These are phyloP conservation scores for Heliconius eleuchia DNA, from an alignment of 1,140 invertebrate genomes.

Conservation along the genomic window DNA sequence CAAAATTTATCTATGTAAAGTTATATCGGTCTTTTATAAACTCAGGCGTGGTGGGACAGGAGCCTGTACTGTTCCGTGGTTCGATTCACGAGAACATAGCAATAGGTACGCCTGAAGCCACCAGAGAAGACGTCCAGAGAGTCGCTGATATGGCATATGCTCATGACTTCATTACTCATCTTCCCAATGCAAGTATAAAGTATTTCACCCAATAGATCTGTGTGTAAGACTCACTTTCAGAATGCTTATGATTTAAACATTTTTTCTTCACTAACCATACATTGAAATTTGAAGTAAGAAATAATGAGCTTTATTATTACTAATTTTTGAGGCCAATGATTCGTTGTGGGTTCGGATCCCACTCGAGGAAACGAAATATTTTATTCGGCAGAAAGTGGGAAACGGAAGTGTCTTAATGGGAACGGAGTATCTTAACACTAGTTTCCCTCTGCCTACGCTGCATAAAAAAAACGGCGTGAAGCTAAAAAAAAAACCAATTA, in stretches of 20 bases:
- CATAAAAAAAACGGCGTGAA: too few relatives aligned
- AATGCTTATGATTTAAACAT: background rate
- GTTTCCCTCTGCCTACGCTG: too few relatives aligned
- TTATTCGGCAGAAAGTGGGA: too few relatives aligned
- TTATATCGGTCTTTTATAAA: constrained; percentile 21
- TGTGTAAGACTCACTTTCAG: background rate
- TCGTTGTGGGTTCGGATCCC: too few relatives aligned
- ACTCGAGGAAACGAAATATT: too few relatives aligned
- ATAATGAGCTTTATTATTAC: too few relatives aligned
- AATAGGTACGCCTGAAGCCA: constrained; percentile 84
- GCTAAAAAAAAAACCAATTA: too few relatives aligned
- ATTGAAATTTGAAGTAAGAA: too few relatives aligned
- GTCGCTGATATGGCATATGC: constrained; percentile 89
- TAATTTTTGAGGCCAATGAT: too few relatives aligned
- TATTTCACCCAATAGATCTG: background rate
- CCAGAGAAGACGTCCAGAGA: constrained; percentile 83
- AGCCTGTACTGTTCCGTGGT: constrained; percentile 88
- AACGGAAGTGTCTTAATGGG: too few relatives aligned
- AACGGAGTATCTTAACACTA: too few relatives aligned
- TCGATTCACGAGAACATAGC: constrained; percentile 89
- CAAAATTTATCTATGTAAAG: background rate
- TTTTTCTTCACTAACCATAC: too few relatives aligned
- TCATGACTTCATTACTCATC: constrained; percentile 87
- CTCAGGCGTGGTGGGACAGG: constrained; percentile 89
- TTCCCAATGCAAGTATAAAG: constrained; percentile 69